Percentiles rank a stretch among this genome's conserved stretches.
Evolutionary conservation across 1,140 invertebrate species (phyloP).

Genomic region (Oncopeltus fasciatus): DNA sequence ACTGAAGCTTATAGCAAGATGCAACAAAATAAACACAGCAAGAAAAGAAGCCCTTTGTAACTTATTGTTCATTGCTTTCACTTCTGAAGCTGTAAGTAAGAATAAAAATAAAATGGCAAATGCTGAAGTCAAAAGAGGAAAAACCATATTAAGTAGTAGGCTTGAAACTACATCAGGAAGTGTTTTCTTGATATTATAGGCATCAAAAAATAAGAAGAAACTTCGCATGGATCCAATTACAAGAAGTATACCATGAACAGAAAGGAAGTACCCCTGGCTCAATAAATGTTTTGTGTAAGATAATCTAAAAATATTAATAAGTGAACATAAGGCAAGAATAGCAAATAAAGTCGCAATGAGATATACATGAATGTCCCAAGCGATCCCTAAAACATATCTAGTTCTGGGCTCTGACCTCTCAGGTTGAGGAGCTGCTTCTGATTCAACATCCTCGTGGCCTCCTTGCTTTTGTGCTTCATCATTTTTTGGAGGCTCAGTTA

Average conservation of each 20-base stretch:
- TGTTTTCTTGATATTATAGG: conserved; percentile 66
- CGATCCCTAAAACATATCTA: conserved; percentile 38
- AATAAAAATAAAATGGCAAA: conserved; percentile 75
- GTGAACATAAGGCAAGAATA: conserved; percentile 61
- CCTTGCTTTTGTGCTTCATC: conserved; percentile 20
- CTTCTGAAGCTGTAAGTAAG: conserved; percentile 52
- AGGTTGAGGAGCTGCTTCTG: conserved; percentile 10
- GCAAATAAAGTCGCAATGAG: conserved; percentile 66
- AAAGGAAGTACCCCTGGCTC: conserved; percentile 68
- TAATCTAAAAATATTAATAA: conserved; percentile 65
- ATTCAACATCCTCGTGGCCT: conserved; percentile 7
- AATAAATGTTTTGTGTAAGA: conserved; percentile 65
- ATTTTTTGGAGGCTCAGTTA: conserved; percentile 8
- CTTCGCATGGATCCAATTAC: conserved; percentile 64
- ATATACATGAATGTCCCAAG: conserved; percentile 82
- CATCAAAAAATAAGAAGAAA: conserved; percentile 76
- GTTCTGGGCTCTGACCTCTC: conserved; percentile 23
- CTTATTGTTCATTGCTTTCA: conserved; percentile 34
- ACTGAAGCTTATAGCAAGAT: conserved; percentile 50
- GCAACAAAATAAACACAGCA: conserved; percentile 56
- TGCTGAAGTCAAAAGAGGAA: conserved; percentile 67
- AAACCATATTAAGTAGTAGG: conserved; percentile 65
- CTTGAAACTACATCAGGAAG: conserved; percentile 64
- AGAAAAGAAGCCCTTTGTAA: conserved; percentile 44
- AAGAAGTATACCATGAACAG: conserved; percentile 63